Evolutionary conservation across 2,797 vertebrate genomes (phyloP).

Genomic region (Sparus aurata): DNA sequence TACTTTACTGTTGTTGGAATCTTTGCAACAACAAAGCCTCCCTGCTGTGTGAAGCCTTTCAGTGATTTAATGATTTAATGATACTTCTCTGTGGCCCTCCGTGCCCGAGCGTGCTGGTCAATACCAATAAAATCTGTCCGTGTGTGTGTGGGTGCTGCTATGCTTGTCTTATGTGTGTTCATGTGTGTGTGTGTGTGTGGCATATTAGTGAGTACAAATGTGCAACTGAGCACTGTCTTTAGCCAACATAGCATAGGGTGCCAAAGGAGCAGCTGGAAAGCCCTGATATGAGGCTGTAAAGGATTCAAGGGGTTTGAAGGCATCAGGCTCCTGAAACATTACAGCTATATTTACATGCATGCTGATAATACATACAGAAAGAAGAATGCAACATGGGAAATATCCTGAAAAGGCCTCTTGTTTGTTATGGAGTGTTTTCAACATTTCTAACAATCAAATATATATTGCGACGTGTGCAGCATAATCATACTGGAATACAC

Average conservation of each 20-base stretch:
- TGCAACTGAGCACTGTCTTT: neutral
- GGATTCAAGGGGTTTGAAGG: constrained; percentile 18
- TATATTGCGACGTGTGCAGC: neutral
- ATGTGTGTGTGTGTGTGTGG: constrained; percentile 14
- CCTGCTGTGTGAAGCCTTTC: constrained; percentile 30
- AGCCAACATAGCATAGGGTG: neutral
- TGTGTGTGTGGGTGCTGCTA: neutral
- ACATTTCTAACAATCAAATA: neutral
- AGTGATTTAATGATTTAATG: constrained; percentile 52
- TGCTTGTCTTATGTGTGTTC: no score
- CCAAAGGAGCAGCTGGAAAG: constrained; percentile 27
- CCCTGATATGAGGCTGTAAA: constrained; percentile 34
- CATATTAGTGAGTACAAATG: constrained; percentile 15
- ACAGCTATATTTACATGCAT: neutral
- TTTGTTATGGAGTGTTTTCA: neutral
- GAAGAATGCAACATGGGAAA: neutral
- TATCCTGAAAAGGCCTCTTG: neutral
- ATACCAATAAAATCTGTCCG: constrained; percentile 38
- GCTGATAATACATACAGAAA: neutral
- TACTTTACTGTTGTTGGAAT: constrained; percentile 41
- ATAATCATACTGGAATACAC: neutral
- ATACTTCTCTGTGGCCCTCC: constrained; percentile 36
- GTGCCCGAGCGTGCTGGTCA: constrained; percentile 18
- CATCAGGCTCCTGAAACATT: constrained; percentile 8
- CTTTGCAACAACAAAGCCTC: constrained; percentile 47